Evolutionary conservation across 2,113 vertebrate species (phyloP), one percentile per base, ranked within the genome.

Genomic region (Penelope pileata): DNA sequence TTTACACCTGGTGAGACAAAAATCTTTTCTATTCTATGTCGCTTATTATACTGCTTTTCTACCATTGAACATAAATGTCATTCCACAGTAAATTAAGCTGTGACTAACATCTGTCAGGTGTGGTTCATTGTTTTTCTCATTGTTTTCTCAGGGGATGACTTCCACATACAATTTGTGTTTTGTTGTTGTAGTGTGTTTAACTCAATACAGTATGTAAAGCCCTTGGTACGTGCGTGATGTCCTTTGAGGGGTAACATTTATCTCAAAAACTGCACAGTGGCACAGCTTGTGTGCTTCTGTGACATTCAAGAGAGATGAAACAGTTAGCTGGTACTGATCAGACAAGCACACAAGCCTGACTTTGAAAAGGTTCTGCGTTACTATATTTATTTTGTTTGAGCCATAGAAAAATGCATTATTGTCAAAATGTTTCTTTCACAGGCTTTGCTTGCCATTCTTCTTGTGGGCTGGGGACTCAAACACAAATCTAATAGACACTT

Each of bases 371-470:
- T 79, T 94, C 87, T 86, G n/a, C 0, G 6, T 91, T 96, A 73
- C 88, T 88, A 60, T 92, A 86, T 96, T 92, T 96, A 86, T 91
- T 94, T 94, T 83, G 68, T 78, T 86, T 73, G 66, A 96, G 48
- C 47, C 66, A 69, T 27, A 10, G 58, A 90, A 90, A 96, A 94
- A 93, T 74, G 51, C 22, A 3, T 88, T 86, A 79, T 86, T 94
- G 93, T 96, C 90, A 96, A 96, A 95, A 96, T 56, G 60, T 95
- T 85, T 90, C 90, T 86, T 78, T 79, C 93, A 88, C 60, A 97
- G 80, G 76, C 56, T 88, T 76, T 72, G 22, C 76, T 86, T 91
- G 69, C 43, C 56, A 76, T 96, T 78, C 76, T 90, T 90, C 48
- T 82, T 81, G 77, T 68, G 76, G 73, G 76, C 58, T 93, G 66